phyloP scores from a whole-genome alignment of 2,797 vertebrate species.

The Muscicapa comitata region DNA sequence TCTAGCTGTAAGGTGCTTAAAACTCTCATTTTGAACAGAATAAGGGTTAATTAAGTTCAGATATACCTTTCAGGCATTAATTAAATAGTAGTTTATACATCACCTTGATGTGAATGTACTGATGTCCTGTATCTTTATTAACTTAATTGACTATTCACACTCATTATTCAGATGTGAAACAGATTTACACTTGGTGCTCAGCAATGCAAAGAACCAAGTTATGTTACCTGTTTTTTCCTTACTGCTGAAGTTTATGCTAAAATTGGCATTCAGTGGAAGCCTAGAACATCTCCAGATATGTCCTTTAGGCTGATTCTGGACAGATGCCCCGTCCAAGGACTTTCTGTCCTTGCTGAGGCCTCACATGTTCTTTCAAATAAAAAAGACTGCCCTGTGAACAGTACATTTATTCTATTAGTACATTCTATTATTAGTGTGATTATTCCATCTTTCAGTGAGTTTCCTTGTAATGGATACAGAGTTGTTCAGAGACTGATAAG shows the following conservation, averaged over 20 bases:
- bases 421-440: too few species aligned
- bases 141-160: not conserved
- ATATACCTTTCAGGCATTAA: not conserved
- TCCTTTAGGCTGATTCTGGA: not conserved
- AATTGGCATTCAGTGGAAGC: not conserved
- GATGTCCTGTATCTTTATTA: not conserved
- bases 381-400: not conserved
- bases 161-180: not conserved
- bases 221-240: not conserved
- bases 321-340: not conserved
- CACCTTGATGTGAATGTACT: not conserved
- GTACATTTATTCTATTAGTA: conserved; percentile 45
- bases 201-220: not conserved
- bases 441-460: conserved; percentile 40
- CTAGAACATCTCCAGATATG: not conserved
- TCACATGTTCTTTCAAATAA: not conserved
- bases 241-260: not conserved
- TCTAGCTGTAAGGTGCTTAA: not conserved
- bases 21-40: not conserved
- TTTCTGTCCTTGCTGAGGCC: not conserved
- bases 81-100: not conserved
- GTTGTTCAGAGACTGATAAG: conserved; percentile 36
- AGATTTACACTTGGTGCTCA: not conserved
- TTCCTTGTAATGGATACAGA: conserved; percentile 9
- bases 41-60: not conserved